Evolutionary conservation across 2,888 invertebrate genomes (phyloP).

Genomic region (Oxyteleia sp.): DNA sequence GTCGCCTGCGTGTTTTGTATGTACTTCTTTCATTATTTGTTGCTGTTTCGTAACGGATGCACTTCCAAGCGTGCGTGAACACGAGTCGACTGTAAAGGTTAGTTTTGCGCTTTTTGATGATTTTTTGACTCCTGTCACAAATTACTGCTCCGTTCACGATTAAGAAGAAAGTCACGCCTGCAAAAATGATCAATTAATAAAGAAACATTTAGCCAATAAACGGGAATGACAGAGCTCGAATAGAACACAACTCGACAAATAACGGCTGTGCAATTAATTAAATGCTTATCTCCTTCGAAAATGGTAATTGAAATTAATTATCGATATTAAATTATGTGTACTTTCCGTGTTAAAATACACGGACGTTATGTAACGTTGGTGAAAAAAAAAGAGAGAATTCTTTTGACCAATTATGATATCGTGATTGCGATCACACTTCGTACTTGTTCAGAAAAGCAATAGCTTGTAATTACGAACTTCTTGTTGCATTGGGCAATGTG

Average conservation of each 20-base stretch:
- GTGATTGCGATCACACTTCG: constrained; percentile 48
- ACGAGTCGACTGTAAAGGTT: constrained; percentile 77
- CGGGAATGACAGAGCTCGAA: too few species aligned
- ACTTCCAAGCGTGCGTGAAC: constrained; percentile 75
- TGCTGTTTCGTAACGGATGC: constrained; percentile 63
- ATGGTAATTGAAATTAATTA: constrained; percentile 54
- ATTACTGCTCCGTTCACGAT: too few species aligned
- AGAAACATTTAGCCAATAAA: too few species aligned
- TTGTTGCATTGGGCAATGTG: constrained; percentile 32
- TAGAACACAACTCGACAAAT: too few species aligned
- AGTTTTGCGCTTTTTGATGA: constrained; percentile 66
- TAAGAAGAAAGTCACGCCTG: too few species aligned
- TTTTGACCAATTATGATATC: constrained; percentile 50
- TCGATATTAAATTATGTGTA: constrained; percentile 30
- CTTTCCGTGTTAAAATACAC: constrained; percentile 45
- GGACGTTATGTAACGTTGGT: constrained; percentile 24
- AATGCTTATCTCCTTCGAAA: constrained; percentile 23
- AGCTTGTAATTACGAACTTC: constrained; percentile 46
- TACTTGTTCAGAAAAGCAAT: constrained; percentile 40
- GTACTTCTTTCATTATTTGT: constrained; percentile 59
- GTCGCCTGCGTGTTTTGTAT: constrained; percentile 57
- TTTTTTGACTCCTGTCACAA: too few species aligned
- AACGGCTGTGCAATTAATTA: constrained; percentile 59
- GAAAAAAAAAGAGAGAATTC: constrained; percentile 27
- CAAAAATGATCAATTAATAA: too few species aligned